Conservation (phyloP, 37 sponge, comb jelly and placozoan species). For the Spongilla lacustris region DNA sequence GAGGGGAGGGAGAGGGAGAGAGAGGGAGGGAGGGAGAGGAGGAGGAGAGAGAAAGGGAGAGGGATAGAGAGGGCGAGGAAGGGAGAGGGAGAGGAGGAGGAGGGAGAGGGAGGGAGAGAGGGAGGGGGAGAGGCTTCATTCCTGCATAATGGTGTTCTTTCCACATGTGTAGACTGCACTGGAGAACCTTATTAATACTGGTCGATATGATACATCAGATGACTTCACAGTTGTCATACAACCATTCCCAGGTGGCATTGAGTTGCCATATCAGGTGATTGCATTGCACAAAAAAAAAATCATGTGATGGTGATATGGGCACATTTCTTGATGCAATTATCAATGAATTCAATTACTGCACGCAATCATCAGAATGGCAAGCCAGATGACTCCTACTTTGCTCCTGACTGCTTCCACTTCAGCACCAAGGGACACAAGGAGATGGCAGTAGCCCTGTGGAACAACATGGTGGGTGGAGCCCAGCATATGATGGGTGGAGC, state of each 20-base stretch:
- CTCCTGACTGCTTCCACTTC: slow-evolving; percentile 82
- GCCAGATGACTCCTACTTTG: slow-evolving; percentile 55
- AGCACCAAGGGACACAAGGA: slow-evolving; percentile 48
- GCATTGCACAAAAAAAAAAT: not conserved
- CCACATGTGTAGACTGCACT: slow-evolving; percentile 9
- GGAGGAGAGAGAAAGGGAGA: too few relatives aligned
- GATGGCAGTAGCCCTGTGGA: slow-evolving; percentile 65
- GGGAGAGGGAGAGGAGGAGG: not conserved
- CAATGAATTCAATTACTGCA: not conserved
- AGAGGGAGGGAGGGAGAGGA: too few relatives aligned
- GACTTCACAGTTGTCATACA: slow-evolving; percentile 76
- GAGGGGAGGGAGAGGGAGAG: too few relatives aligned
- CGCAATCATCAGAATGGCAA: slow-evolving; percentile 12
- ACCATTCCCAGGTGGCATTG: slow-evolving; percentile 44
- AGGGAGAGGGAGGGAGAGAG: not conserved
- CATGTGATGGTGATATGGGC: not conserved
- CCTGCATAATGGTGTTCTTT: not conserved
- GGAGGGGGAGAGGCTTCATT: not conserved
- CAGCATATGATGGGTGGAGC: not conserved
- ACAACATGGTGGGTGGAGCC: slow-evolving; percentile 60
- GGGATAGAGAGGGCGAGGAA: not conserved
- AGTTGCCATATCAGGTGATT: slow-evolving; percentile 20
- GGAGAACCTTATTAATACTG: slow-evolving; percentile 10
- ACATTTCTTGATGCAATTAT: not conserved
- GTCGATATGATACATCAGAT: slow-evolving; percentile 26